A percentile compares a stretch with the other conserved stretches of the same genome.
These are phyloP conservation scores for Drosophila pandora DNA, from an alignment of 1,140 invertebrate species.

Conservation along the genomic window DNA sequence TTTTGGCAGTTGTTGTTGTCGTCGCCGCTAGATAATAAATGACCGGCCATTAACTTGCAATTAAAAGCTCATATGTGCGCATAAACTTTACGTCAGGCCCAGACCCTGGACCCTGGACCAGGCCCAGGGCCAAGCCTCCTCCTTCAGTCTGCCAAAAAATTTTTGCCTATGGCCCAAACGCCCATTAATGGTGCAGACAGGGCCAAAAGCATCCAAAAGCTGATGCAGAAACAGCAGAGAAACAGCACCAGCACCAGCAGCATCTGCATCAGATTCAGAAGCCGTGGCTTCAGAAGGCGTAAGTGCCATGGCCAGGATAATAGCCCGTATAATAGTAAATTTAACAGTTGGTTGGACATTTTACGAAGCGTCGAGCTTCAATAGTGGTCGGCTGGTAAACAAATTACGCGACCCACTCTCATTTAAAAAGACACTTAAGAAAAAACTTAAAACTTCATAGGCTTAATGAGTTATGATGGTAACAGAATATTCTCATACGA, in stretches of 20 bases:
- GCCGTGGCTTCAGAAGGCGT: constrained; percentile 39
- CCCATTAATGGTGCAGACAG: constrained; percentile 56
- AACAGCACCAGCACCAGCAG: constrained; percentile 15
- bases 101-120: constrained; percentile 8
- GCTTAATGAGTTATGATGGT: not conserved
- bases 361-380: constrained; percentile 59
- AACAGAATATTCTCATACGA: too few relatives aligned
- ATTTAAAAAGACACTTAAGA: constrained; percentile 9
- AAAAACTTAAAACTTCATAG: not conserved
- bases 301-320: constrained; percentile 57
- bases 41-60: constrained; percentile 83
- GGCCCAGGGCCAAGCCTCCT: constrained; percentile 7
- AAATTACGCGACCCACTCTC: constrained; percentile 63
- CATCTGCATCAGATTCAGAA: constrained; percentile 23
- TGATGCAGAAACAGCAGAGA: constrained; percentile 1
- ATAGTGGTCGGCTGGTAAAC: constrained; percentile 68
- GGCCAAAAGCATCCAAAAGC: constrained; percentile 31
- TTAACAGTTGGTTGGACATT: constrained; percentile 75
- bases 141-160: constrained; percentile 43
- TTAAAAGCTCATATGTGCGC: constrained; percentile 83
- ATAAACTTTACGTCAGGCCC: constrained; percentile 71
- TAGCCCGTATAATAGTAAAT: constrained; percentile 81
- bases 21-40: constrained; percentile 82
- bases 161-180: constrained; percentile 65
- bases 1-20: constrained; percentile 39